A percentile compares a stretch with the other conserved stretches of the same genome.
phyloP scores from a whole-genome alignment of 2,797 vertebrate species.

The Macroramphosus scolopax region DNA sequence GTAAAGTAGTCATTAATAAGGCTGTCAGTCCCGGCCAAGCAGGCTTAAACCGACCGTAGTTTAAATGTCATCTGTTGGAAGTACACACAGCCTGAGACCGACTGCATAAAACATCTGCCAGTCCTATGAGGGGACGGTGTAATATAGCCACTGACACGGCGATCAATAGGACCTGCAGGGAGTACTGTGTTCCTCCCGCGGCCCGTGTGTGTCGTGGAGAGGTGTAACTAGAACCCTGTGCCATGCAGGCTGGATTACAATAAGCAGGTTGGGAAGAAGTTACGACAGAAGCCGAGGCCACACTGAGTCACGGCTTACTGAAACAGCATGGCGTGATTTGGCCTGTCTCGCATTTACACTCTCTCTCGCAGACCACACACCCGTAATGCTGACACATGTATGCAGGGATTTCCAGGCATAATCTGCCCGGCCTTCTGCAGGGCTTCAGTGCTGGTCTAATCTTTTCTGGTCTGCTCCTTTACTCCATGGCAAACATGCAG shows the following conservation, averaged over 20 bases:
- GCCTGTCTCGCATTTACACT: constrained; percentile 18
- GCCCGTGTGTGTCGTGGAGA: constrained; percentile 43
- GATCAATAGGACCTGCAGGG: constrained; percentile 74
- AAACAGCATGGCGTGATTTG: constrained; percentile 33
- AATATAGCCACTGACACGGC: constrained; percentile 72
- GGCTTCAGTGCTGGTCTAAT: constrained; percentile 18
- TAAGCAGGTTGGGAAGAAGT: constrained; percentile 32
- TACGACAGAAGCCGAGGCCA: constrained; percentile 14
- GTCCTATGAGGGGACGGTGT: constrained; percentile 61
- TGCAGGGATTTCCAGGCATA: constrained; percentile 43
- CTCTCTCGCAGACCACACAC: constrained; percentile 20
- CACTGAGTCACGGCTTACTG: constrained; percentile 53
- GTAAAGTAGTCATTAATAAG: constrained; percentile 73
- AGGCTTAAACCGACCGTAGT: constrained; percentile 40
- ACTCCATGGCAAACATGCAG: neutral
- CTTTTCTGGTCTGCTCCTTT: constrained; percentile 13
- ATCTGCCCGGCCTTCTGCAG: constrained; percentile 38
- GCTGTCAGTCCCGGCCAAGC: constrained; percentile 53
- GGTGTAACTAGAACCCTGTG: constrained; percentile 54
- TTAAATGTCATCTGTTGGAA: constrained; percentile 73
- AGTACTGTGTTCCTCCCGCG: constrained; percentile 56
- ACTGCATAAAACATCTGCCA: constrained; percentile 53
- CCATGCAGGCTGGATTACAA: constrained; percentile 47
- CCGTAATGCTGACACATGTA: constrained; percentile 47
- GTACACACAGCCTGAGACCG: constrained; percentile 28